Conservation (phyloP, 2,113 vertebrate genomes). For the Mormyrus iriodes region DNA sequence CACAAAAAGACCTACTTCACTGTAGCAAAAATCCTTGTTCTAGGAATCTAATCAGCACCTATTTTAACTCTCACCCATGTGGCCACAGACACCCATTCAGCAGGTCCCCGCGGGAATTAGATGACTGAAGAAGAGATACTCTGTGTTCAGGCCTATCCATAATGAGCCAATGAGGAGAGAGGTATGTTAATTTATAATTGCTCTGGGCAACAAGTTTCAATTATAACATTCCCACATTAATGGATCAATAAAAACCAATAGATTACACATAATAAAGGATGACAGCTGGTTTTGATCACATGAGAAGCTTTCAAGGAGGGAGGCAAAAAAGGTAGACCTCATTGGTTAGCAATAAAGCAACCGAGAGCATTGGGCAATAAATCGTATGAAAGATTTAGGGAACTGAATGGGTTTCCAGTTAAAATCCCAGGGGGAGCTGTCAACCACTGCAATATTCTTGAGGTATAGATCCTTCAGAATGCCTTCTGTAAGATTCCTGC, state of each 20-base stretch:
- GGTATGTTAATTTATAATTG: not conserved
- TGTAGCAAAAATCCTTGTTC: not conserved
- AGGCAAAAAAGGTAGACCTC: not conserved
- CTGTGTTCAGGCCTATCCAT: not conserved
- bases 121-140: not conserved
- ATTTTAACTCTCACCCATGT: not conserved
- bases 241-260: not conserved
- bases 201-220: conserved; percentile 1
- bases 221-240: not conserved
- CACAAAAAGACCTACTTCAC: not conserved
- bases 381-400: not conserved
- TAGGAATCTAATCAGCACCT: not conserved
- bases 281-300: not conserved
- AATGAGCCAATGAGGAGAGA: not conserved
- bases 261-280: not conserved
- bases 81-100: not conserved
- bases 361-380: not conserved
- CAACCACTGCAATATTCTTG: not conserved
- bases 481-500: not conserved
- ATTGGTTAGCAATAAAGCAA: not conserved
- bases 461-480: not conserved
- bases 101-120: not conserved
- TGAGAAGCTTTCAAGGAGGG: not conserved
- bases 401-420: not conserved
- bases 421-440: not conserved